phyloP scores from a whole-genome alignment of 2,797 vertebrate genomes.

The Peromyscus eremicus region DNA sequence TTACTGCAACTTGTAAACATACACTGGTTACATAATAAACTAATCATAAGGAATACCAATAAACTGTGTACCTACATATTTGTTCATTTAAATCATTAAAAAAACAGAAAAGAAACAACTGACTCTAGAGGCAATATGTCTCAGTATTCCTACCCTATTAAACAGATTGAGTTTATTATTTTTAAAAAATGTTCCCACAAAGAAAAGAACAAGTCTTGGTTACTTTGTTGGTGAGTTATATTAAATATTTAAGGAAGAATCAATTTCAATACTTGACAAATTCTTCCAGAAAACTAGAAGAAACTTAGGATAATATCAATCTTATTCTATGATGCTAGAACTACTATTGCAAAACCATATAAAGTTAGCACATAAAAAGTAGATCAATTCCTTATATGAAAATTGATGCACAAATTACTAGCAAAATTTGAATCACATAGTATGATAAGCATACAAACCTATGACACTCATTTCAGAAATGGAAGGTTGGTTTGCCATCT shows the following conservation, averaged over 20 bases:
- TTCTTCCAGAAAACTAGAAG: constrained; percentile 5
- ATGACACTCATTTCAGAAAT: background rate
- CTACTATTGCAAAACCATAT: background rate
- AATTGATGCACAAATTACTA: background rate
- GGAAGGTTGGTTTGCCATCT: background rate
- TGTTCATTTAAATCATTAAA: background rate
- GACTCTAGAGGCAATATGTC: background rate
- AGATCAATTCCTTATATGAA: background rate
- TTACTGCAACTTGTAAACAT: background rate
- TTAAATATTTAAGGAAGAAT: constrained; percentile 3
- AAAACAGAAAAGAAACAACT: background rate
- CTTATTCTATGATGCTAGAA: background rate
- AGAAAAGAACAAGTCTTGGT: background rate
- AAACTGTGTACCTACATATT: background rate
- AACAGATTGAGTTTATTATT: background rate
- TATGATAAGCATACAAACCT: background rate
- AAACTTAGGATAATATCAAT: background rate
- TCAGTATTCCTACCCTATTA: background rate
- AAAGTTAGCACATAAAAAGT: constrained; percentile 14
- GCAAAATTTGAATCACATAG: background rate
- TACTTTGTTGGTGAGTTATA: background rate
- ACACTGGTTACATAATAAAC: background rate
- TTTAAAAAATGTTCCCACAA: background rate
- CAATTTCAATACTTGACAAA: background rate
- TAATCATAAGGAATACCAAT: background rate